phyloP scores from a whole-genome alignment of 1,140 invertebrate species.

The Zaprionus tsacasi region DNA sequence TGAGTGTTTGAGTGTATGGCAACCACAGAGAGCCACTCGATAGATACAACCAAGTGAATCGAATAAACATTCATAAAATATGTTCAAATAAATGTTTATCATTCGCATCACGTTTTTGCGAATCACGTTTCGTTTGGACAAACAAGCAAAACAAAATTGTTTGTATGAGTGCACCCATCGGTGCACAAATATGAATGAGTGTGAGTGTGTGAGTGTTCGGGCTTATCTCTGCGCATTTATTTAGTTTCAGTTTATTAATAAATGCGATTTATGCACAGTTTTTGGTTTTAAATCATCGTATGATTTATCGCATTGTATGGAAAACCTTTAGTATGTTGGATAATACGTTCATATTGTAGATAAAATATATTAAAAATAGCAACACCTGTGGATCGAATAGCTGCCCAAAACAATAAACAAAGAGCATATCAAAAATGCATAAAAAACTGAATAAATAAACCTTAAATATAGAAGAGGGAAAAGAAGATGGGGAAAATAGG shows the following conservation, averaged over 20 bases:
- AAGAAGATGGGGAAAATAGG: not conserved
- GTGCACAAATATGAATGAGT: slow-evolving; percentile 23
- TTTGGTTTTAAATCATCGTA: slow-evolving; percentile 1
- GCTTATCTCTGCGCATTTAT: slow-evolving; percentile 15
- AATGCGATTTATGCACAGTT: slow-evolving; percentile 13
- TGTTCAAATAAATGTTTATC: slow-evolving; percentile 38
- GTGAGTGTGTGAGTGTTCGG: slow-evolving; percentile 24
- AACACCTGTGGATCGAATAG: slow-evolving; percentile 45
- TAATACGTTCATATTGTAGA: not conserved
- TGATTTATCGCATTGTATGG: slow-evolving; percentile 13
- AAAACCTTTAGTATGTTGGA: not conserved
- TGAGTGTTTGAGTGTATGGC: slow-evolving; percentile 29
- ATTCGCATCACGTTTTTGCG: slow-evolving; percentile 63
- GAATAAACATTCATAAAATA: slow-evolving; percentile 42
- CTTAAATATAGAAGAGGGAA: slow-evolving; percentile 21
- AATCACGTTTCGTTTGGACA: slow-evolving; percentile 61
- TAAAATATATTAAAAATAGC: slow-evolving; percentile 29
- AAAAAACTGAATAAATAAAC: slow-evolving; percentile 28
- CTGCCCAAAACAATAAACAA: slow-evolving; percentile 37
- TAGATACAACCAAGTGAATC: slow-evolving; percentile 15
- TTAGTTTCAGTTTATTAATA: slow-evolving; percentile 3
- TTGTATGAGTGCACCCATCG: slow-evolving; percentile 28
- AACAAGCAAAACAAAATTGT: slow-evolving; percentile 15
- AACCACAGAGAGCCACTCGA: slow-evolving; percentile 19
- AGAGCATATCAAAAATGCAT: slow-evolving; percentile 37